A percentile compares a stretch with the other conserved stretches of the same genome.
Evolutionary conservation across 1,140 invertebrate species (phyloP).

Genomic region (Pogonomyrmex californicus): DNA sequence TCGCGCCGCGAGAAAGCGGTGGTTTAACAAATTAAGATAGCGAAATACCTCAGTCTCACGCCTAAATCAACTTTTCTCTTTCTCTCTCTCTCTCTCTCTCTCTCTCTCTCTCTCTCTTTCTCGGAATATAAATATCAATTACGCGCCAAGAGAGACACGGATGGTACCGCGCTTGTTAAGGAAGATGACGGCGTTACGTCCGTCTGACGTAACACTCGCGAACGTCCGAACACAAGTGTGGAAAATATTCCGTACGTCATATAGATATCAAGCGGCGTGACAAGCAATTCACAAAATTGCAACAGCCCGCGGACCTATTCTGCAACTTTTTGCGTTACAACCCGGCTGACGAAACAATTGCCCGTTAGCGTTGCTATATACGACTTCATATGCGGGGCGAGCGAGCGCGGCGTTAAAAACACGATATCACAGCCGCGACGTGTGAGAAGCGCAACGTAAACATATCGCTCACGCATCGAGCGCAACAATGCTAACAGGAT

Average conservation of each 20-base stretch:
- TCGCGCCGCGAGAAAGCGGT: not conserved
- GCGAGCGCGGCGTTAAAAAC: slow-evolving; percentile 6
- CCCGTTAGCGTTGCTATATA: slow-evolving; percentile 41
- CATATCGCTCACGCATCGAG: slow-evolving; percentile 17
- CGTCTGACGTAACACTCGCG: slow-evolving; percentile 23
- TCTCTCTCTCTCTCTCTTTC: not conserved
- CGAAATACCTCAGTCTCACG: not conserved
- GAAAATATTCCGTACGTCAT: slow-evolving; percentile 51
- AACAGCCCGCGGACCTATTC: slow-evolving; percentile 60
- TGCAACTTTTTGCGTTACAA: slow-evolving; percentile 38
- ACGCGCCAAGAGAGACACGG: not conserved
- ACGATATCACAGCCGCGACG: slow-evolving; percentile 15
- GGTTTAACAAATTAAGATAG: slow-evolving; percentile 45
- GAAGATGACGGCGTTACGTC: slow-evolving; percentile 52
- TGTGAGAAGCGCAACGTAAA: slow-evolving; percentile 24
- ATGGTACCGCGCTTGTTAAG: slow-evolving; percentile 37
- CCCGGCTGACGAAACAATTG: slow-evolving; percentile 56
- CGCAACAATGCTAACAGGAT: slow-evolving; percentile 19
- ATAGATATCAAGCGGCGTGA: slow-evolving; percentile 54
- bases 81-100: slow-evolving; percentile 16
- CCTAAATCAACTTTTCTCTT: not conserved
- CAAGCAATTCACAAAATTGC: slow-evolving; percentile 63
- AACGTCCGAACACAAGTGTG: slow-evolving; percentile 47
- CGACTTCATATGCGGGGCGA: slow-evolving; percentile 5
- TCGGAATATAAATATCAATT: slow-evolving; percentile 53